Base-by-base conservation (phyloP, 2,797 vertebrate genomes). In the Sebastes iracundus region DNA sequence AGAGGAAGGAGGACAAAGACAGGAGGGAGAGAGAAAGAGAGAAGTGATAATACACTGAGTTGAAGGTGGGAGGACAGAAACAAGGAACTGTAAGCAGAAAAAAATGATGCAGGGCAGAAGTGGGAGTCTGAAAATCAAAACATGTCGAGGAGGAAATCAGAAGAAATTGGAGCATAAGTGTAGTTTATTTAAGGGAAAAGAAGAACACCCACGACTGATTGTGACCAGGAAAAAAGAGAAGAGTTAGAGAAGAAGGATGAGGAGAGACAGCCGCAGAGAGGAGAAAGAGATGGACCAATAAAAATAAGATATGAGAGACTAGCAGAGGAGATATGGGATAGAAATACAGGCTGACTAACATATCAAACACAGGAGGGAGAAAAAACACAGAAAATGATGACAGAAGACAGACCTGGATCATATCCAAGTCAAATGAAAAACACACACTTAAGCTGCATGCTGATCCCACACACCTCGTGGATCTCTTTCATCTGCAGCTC, bases 351-450 rank as follows among this genome's bases (percentile, higher is more conserved):
- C 33, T 69, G 72, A 87, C 60, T 86, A 63, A 79, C 22, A 79
- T 65, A 86, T 89, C 35, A 88, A 79, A 77, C 61, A 72, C 49
- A 25, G 58, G 33, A 13, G 52, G 23, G 42, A 46, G 14, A 10
- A 69, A 35, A 79, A 71, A 81, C 72, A 38, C 64, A 68, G 42
- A 87, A 75, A 61, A 84, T 33, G 79, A 87, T 84, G 84, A 90
- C 71, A 86, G 87, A 84, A 68, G 84, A 84, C 73, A 79, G 74
- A 87, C 60, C 71, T 93, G 89, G 88, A 90, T 85, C 42, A 4
- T 6, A n/a, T 88, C 92, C 89, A 91, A 84, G 72, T 80, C 69
- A 86, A 87, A 91, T 84, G 71, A 91, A 90, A 88, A 88, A 79
- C 88, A 87, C 56, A 72, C 79, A 71, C 67, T 79, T 78, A 55